Base-by-base conservation (phyloP, 2,888 invertebrate species). In the Amphipoea lucens region DNA sequence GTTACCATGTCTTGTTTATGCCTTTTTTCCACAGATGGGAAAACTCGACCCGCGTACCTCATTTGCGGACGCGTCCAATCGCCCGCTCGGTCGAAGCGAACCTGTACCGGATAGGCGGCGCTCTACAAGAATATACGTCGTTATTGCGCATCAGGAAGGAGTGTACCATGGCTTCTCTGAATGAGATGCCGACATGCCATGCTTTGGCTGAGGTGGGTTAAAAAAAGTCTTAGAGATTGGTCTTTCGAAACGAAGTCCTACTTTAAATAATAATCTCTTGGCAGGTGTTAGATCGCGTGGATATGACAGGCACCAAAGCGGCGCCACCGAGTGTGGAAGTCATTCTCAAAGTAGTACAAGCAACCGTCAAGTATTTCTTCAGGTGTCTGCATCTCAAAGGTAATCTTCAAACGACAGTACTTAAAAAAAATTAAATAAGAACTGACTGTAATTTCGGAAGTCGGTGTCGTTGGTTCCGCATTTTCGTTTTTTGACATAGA, bases 281-380 rank as follows among this genome's bases (percentile, higher is more conserved):
- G 1, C 77, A 96, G 96, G 95, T 98, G 67, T 91, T 98, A 40
- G 98, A 98, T 87, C 95, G 97, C 68, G 97, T 98, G 63, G 97
- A 98, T 87, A 96, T 98, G 85, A 97, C 98, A 0, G 97, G 97
- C 0, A 97, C 96, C 0, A 95, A 96, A 70, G 96, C 97, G 62
- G 97, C 97, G 29, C 97, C 98, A 20, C 97, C 97, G 0, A 97
- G 97, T 65, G 97, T 98, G 2, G 98, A 98, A 89, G 97, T 97
- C 1, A 96, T 97, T 29, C 93, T 98, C 40, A 98, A 98, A 93
- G 95, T 98, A 29, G 97, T 98, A 0, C 97, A 98, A 85, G 97
- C 98, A 0, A 97, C 98, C 11, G 98, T 98, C 6, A 97, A 98
- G 89, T 98, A 98, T 92, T 98, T 98, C 94, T 98, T 98, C 92